Conservation (phyloP, 2,113 vertebrate species). For the Ardeotis arabs region DNA sequence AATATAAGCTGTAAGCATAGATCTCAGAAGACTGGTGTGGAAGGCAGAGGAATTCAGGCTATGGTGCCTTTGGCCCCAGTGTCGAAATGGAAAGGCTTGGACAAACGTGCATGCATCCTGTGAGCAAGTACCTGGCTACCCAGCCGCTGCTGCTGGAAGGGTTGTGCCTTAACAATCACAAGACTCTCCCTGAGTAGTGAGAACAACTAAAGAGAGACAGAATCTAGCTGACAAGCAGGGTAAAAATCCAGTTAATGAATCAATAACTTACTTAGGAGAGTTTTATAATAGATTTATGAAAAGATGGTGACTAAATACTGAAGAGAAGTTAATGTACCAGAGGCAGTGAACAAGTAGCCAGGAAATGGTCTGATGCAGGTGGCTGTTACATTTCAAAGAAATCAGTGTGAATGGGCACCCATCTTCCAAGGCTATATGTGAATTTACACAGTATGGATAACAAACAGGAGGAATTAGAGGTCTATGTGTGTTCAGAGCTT, state of each 20-base stretch:
- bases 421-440: neutral
- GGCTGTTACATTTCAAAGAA: neutral
- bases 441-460: neutral
- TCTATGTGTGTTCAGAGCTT: neutral
- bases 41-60: neutral
- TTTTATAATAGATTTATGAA: neutral
- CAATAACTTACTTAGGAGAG: neutral
- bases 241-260: neutral
- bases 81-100: neutral
- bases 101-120: neutral
- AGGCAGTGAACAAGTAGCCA: neutral
- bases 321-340: neutral
- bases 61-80: neutral
- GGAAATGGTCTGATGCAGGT: neutral
- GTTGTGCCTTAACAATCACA: neutral
- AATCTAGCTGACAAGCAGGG: neutral
- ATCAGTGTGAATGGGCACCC: neutral
- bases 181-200: rapidly evolving
- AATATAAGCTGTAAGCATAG: neutral
- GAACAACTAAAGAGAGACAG: neutral
- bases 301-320: neutral
- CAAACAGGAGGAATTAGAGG: neutral
- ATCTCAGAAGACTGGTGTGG: neutral
- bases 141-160: neutral
- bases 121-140: neutral